Evolutionary conservation across 2,888 invertebrate genomes (phyloP), one percentile per base, ranked within the genome.

Genomic region (Ellobium chinense): DNA sequence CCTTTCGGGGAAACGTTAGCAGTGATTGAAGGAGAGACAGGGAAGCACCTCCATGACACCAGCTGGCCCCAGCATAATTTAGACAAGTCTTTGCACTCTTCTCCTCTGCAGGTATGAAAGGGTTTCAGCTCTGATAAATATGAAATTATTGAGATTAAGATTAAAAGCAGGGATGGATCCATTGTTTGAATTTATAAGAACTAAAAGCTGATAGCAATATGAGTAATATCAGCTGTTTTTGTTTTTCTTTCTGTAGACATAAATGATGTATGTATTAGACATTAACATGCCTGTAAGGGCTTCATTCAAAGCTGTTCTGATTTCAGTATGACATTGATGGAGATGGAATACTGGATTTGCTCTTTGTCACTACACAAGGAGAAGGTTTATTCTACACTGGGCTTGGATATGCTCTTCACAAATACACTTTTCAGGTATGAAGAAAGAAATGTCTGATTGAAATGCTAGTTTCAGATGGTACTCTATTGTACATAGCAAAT

Each of bases 41-140:
- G 92, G 1, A 87, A 87, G 60, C 56, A 81, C 5, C 66, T 86
- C 31, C 74, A 83, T 14, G 81, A 87, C 27, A 83, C 89, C 5
- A 84, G 86, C 62, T 92, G 91, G 91, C 91, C 92, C 9, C 86
- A 88, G 66, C 87, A 89, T 70, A 88, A 89, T 73, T 82, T 88
- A 39, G 89, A 91, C 66, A 88, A 86, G 36, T 89, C 91, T 3
- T 84, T 91, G 18, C 87, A 91, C 82, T 84, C 91, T 5, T 90
- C 90, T 81, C 91, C 92, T 37, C 73, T 92, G 24, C 90, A 91
- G 88, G 92, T 92, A 18, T n/a, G 70, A n/a, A n/a, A n/a, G n/a
- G n/a, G n/a, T n/a, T n/a, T n/a, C n/a, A n/a, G n/a, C n/a, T n/a
- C n/a, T n/a, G n/a, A n/a, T n/a, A n/a, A n/a, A n/a, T n/a, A n/a